These are phyloP conservation scores for Nasonia giraulti DNA, from an alignment of 1,140 invertebrate species.

Conservation along the genomic window DNA sequence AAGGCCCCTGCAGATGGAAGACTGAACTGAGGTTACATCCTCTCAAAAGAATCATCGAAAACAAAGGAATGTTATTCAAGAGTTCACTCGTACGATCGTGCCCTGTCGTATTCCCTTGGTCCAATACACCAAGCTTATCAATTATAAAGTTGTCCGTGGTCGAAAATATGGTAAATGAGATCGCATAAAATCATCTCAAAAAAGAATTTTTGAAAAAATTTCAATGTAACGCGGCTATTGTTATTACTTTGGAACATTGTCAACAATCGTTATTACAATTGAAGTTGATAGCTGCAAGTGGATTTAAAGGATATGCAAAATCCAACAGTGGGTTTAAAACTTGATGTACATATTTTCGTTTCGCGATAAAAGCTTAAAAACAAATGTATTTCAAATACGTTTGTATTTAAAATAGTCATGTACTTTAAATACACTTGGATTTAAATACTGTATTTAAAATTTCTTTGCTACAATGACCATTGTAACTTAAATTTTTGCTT, in stretches of 20 bases:
- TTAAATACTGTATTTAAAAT: constrained; percentile 54
- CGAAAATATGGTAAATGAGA: constrained; percentile 48
- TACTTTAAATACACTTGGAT: constrained; percentile 53
- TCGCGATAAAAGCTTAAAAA: constrained; percentile 48
- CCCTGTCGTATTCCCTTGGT: constrained; percentile 37
- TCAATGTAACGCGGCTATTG: constrained; percentile 39
- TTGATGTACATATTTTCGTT: constrained; percentile 44
- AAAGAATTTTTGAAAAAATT: constrained; percentile 48
- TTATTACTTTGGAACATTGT: constrained; percentile 46
- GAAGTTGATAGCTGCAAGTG: constrained; percentile 38
- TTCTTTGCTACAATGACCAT: constrained; percentile 52
- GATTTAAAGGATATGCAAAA: constrained; percentile 31
- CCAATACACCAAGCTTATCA: constrained; percentile 50
- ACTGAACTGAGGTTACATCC: constrained; percentile 35
- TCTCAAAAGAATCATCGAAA: constrained; percentile 43
- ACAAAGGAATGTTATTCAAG: constrained; percentile 50
- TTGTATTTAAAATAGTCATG: constrained; percentile 53
- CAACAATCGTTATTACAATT: constrained; percentile 46
- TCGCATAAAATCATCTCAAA: constrained; percentile 36
- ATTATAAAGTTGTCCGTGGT: constrained; percentile 41
- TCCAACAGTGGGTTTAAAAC: constrained; percentile 43
- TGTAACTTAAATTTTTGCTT: constrained; percentile 47
- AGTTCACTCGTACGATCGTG: constrained; percentile 46
- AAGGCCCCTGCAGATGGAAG: constrained; percentile 50
- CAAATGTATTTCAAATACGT: constrained; percentile 54